Percentiles rank a stretch among this genome's conserved stretches.
These are phyloP conservation scores for Ivindomyrus marchei DNA, from an alignment of 2,113 vertebrate genomes.

Conservation along the genomic window DNA sequence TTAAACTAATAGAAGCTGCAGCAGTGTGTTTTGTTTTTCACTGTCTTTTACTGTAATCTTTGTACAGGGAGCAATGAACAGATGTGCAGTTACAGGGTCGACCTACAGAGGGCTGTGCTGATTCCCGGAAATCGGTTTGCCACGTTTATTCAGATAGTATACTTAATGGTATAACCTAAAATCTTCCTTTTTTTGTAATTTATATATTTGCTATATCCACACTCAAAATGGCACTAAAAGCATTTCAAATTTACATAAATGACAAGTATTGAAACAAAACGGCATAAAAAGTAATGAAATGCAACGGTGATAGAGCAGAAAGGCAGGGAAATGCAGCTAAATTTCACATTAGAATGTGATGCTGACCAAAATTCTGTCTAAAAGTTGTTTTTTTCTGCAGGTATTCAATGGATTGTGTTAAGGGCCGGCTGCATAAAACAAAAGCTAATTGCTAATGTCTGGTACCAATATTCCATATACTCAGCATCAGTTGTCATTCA, in stretches of 20 bases:
- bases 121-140: not conserved
- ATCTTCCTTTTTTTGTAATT: not conserved
- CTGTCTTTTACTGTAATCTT: not conserved
- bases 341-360: not conserved
- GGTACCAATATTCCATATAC: not conserved
- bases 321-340: not conserved
- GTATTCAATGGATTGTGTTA: not conserved
- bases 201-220: not conserved
- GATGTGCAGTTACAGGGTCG: not conserved
- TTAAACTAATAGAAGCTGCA: not conserved
- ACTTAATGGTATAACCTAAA: not conserved
- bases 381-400: not conserved
- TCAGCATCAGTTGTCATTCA: not conserved
- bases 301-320: not conserved
- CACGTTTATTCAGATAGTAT: not conserved
- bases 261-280: not conserved
- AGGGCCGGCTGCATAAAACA: not conserved
- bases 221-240: not conserved
- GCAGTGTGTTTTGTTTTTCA: not conserved
- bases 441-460: not conserved
- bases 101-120: slow-evolving; percentile 1
- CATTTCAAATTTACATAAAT: not conserved
- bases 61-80: not conserved
- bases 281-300: not conserved
- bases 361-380: not conserved